Evolutionary conservation across 2,797 vertebrate species (phyloP), one percentile per base, ranked within the genome.

Genomic region (Karalla daura): DNA sequence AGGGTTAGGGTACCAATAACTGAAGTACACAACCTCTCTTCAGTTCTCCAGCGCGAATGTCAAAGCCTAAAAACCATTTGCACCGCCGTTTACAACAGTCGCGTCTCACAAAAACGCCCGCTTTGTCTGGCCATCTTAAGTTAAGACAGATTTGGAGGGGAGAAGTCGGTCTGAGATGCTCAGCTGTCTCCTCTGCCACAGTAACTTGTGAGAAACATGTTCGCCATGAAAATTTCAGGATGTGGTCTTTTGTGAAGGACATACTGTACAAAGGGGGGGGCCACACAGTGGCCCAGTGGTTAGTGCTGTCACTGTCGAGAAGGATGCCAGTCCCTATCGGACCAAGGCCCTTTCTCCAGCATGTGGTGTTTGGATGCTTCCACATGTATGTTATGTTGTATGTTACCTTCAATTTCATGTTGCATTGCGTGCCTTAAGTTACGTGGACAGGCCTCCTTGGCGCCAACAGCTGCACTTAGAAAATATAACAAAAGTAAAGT

Each of bases 131-230:
- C n/a, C 58, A 17, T 49, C 63, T 21, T 81, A 76, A 70, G 74
- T 81, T 81, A 71, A 81, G 69, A 45, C 5, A 0, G 7, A 0
- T 33, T 37, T 5, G 35, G 65, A 56, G 47, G 66, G 10, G 2
- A 78, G 23, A 45, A 30, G 41, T 76, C 53, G 7, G 45, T 61
- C 43, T n/a, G 60, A 63, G 68, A 28, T 10, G 36, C 36, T 64
- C 28, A 60, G 47, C 63, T 18, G 58, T 60, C 55, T 64, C 40
- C 32, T 69, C 60, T 66, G 71, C 50, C 63, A 50, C 60, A 61
- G 41, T 7, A 32, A 63, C 25, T 43, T 59, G 43, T 49, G 7
- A 56, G 44, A 62, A 52, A 62, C 23, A 50, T 20, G 33, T 18
- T 58, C 15, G 1, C 15, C 36, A 11, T n/a, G 6, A 65, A 51